These are phyloP conservation scores for Blomia tropicalis DNA, from an alignment of 2,888 invertebrate genomes.

Conservation along the genomic window DNA sequence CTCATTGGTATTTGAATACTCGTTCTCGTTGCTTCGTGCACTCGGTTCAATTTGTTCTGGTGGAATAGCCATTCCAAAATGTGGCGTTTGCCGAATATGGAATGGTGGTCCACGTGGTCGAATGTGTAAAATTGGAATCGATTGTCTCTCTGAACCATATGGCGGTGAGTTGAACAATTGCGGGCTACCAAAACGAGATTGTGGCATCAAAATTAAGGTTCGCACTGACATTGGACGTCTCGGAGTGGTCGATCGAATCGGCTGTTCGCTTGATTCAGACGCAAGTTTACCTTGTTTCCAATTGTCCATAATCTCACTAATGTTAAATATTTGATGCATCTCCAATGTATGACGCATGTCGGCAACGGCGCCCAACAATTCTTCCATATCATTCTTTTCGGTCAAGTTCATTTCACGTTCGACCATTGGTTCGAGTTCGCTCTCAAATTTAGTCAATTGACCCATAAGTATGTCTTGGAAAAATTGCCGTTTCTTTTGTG, in stretches of 20 bases:
- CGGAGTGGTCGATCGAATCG: background rate
- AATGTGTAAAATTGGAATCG: background rate
- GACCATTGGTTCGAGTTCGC: constrained; percentile 7
- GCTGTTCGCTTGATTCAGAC: background rate
- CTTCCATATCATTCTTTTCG: constrained; percentile 16
- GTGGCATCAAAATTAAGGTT: constrained; percentile 3
- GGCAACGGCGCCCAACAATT: background rate
- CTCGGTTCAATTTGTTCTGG: background rate
- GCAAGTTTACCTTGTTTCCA: constrained; percentile 14
- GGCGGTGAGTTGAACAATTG: background rate
- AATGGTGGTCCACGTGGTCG: constrained; percentile 1
- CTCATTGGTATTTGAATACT: background rate
- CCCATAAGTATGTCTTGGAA: background rate
- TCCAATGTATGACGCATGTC: background rate
- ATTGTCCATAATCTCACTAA: constrained; percentile 1
- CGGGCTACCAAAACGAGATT: background rate
- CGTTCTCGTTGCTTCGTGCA: background rate
- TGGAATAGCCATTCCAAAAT: background rate
- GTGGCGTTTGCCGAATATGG: background rate
- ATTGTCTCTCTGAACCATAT: background rate
- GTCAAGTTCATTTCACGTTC: background rate
- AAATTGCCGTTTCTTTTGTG: constrained; percentile 12
- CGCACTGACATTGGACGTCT: background rate
- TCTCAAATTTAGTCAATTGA: constrained; percentile 4
- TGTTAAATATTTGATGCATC: constrained; percentile 12